Base-by-base conservation (phyloP, 2,797 vertebrate species). In the Myiotriccus ornatus region DNA sequence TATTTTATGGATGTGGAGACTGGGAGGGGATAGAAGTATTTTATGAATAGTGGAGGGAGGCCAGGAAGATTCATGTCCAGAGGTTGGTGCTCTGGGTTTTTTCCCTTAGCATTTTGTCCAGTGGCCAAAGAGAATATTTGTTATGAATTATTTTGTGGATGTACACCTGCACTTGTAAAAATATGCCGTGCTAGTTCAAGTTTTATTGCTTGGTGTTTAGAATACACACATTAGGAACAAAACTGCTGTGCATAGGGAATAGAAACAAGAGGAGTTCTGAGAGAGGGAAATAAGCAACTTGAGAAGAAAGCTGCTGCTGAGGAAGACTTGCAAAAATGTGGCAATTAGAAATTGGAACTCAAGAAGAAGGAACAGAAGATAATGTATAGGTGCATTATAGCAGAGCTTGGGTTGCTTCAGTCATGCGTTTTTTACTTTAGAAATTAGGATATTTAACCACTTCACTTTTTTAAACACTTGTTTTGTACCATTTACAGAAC, bases 271-370 rank as follows among this genome's bases (percentile, higher is more conserved):
- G 71, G 53, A 77, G 57, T 52, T 79, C 77, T 84, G 80, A 93
- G 94, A 94, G 87, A 94, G 74, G 91, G 92, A 97, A 97, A 93
- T 82, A 84, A 90, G 84, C 74, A 87, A 44, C 77, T 95, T 68
- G 21, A 93, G 60, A 78, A 84, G 81, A 79, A 90, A 91, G 71
- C 84, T 96, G 41, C 60, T 95, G 49, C 62, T 34, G 50, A 59
- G 55, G 44, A 56, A 62, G 46, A 74, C 67, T 84, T 77, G 75
- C 67, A 56, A 81, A 77, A 87, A 55, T 85, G 47, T 80, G 83
- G 90, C 94, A 95, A 90, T 71, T 92, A 94, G 89, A 91, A 97
- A 96, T 95, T 81, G 93, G 95, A 96, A 91, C 90, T 97, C 87
- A 19, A 88, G 77, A 96, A 97, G 94, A 94, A 88, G 81, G 95